Evolutionary conservation across 2,113 vertebrate genomes (phyloP).

Genomic region (Apteryx mantelli): DNA sequence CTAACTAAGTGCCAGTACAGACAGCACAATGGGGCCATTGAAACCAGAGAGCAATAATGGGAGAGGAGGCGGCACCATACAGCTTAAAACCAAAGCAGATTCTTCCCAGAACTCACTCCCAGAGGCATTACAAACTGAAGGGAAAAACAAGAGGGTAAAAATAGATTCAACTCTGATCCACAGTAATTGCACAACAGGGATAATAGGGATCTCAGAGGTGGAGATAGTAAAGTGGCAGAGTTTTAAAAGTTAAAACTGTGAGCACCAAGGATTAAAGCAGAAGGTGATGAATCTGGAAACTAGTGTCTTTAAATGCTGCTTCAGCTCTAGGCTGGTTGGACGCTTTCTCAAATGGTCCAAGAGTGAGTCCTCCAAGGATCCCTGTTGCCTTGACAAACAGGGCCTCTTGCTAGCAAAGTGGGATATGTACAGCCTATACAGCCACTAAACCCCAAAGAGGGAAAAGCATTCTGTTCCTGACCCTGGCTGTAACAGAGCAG

Average conservation of each 20-base stretch:
- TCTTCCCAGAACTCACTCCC: conserved; percentile 65
- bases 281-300: conserved; percentile 13
- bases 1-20: conserved; percentile 31
- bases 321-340: not conserved
- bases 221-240: conserved; percentile 22
- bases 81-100: not conserved
- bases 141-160: conserved; percentile 70
- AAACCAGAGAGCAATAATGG: conserved; percentile 61
- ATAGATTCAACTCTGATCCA: conserved; percentile 66
- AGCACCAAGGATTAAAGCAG: conserved; percentile 5
- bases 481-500: not conserved
- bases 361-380: not conserved
- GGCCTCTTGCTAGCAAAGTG: not conserved
- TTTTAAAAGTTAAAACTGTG: conserved; percentile 42
- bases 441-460: not conserved
- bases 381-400: not conserved
- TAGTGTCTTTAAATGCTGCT: not conserved
- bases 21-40: conserved; percentile 64
- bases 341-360: not conserved
- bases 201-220: conserved; percentile 39
- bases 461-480: not conserved
- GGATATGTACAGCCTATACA: not conserved
- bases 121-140: conserved; percentile 39
- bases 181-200: conserved; percentile 67
- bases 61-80: conserved; percentile 35